Base-by-base conservation (phyloP, 1,140 invertebrate species). In the Drosophila melanica region DNA sequence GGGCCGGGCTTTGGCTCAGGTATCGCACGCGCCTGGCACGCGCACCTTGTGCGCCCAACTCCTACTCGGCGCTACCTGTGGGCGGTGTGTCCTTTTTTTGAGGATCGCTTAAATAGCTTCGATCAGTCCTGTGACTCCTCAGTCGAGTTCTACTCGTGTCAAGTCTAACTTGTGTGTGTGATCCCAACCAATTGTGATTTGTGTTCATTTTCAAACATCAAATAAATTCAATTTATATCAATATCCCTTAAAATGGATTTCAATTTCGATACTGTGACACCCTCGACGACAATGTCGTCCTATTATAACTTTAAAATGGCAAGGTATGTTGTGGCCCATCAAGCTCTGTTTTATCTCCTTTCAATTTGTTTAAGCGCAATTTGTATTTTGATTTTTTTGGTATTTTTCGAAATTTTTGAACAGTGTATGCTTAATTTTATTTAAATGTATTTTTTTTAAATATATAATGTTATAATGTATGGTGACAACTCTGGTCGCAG, bases 81-180 rank as follows among this genome's bases (percentile, higher is more conserved):
- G 48, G 33, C 12, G 14, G 27, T 44, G 58, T 35, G 30, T 16
- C 65, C 33, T 42, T 53, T 23, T 11, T n/a, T n/a, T n/a, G n/a
- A n/a, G n/a, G n/a, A n/a, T n/a, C n/a, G 63, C 57, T 89, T 87
- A 87, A 89, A 87, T 87, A 87, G 84, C 44, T 48, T 58, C 62
- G 2, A 9, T 6, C 47, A 10, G 12, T 7, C 0, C 45, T 23
- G 14, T 16, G 42, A 16, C 42, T 60, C 50, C 58, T 87, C 82
- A 87, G 84, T 87, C 74, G 84, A 87, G 84, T 87, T 73, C 41
- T 55, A 87, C 84, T 89, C 82, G 82, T 76, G 72, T 64, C 82
- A 87, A 89, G 82, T 89, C 20, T 69, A 87, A 89, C 82, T 87
- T 86, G 76, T 82, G 81, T 5, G 9, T 9, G 27, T 7, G 2